Evolutionary conservation across 2,113 vertebrate genomes (phyloP), one percentile per base, ranked within the genome.

Genomic region (Spizaetus ornatus): DNA sequence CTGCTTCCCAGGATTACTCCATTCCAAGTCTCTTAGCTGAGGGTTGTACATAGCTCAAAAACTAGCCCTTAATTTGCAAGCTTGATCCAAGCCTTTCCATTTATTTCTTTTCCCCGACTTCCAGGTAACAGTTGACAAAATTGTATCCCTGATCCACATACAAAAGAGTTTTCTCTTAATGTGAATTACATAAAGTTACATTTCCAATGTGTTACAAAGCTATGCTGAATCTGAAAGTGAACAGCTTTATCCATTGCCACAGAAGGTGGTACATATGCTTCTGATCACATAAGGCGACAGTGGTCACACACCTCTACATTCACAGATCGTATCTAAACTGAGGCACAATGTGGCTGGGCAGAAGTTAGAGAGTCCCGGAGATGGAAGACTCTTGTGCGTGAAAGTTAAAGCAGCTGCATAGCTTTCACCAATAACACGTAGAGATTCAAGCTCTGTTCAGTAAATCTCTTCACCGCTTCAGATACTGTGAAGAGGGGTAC

Each of bases 141-240:
- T 0, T 15, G 3, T 6, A 36, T 22, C 38, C 70, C 16, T 18
- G 42, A 71, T 32, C 5, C 42, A 36, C 34, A 25, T 0, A 4
- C 1, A 15, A 8, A 27, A 72, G 20, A 19, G 7, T 27, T 53
- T 82, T 21, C 55, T 58, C 27, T 19, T 10, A 7, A 3, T 3
- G 5, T 48, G 73, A 36, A 13, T 34, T 26, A 43, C 0, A 0
- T 18, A 15, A 36, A 45, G 20, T 31, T 38, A 5, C 27, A 19
- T 23, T 66, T 40, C 14, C 43, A 43, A 34, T 6, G 16, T 0
- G 1, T 47, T 32, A 22, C 17, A 56, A 14, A 69, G 67, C 2
- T 38, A 20, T 9, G 65, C 63, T 34, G 40, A 21, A 34, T 38
- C 9, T 18, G 36, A 38, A 70, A 61, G 40, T 14, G 4, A 69